Conservation (phyloP, 2,113 vertebrate species). For the Scortum barcoo region DNA sequence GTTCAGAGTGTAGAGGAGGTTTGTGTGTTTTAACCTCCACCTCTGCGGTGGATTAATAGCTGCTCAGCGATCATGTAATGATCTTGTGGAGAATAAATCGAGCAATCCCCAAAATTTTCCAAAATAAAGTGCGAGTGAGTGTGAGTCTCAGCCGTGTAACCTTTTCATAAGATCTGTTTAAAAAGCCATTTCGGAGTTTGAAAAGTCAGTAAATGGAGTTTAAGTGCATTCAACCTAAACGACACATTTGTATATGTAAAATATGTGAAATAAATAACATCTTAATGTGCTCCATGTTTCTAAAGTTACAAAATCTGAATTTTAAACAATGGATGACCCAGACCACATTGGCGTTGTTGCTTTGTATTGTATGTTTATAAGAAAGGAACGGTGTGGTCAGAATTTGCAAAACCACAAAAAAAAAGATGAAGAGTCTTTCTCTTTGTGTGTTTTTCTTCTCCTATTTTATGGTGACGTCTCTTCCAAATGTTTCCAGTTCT, state of each 20-base stretch:
- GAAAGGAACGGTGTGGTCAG: slow-evolving; percentile 45
- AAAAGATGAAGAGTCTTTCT: slow-evolving; percentile 15
- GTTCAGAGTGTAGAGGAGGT: not conserved
- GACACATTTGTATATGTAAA: not conserved
- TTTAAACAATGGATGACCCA: slow-evolving; percentile 44
- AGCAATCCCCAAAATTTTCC: not conserved
- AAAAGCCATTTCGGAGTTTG: not conserved
- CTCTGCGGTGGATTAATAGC: not conserved
- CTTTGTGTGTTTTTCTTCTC: slow-evolving; percentile 10
- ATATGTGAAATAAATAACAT: not conserved
- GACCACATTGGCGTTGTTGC: slow-evolving; percentile 44
- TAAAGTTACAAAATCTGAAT: slow-evolving; percentile 28
- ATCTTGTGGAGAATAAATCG: not conserved
- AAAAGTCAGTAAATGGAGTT: not conserved
- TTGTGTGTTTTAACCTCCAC: not conserved
- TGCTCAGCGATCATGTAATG: not conserved
- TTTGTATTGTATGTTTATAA: slow-evolving; percentile 47
- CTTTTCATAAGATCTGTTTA: not conserved
- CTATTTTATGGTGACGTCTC: slow-evolving; percentile 8
- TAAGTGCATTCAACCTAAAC: not conserved
- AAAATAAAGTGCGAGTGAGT: not conserved
- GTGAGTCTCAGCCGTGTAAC: not conserved
- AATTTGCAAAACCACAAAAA: slow-evolving; percentile 33
- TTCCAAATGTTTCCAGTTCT: slow-evolving; percentile 33
- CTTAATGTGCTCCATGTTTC: slow-evolving; percentile 38